A percentile compares a stretch with the other conserved stretches of the same genome.
Evolutionary conservation across 2,888 invertebrate genomes (phyloP).

Genomic region (Agrochola lota): DNA sequence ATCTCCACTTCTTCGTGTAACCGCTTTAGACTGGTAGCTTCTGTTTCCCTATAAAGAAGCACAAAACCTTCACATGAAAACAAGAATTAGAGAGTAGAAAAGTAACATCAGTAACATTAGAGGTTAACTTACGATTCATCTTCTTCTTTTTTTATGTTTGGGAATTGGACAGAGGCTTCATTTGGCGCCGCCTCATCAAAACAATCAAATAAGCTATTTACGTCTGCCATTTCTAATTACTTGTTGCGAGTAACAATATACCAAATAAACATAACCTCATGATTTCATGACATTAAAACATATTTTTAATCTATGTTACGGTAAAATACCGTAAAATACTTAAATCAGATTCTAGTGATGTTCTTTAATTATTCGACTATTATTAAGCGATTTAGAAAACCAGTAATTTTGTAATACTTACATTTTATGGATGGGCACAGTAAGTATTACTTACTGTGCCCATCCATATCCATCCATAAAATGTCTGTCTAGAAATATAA

Average conservation of each 20-base stretch:
- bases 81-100: slow-evolving; percentile 19
- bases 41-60: slow-evolving; percentile 64
- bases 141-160: slow-evolving; percentile 73
- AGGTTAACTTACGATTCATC: slow-evolving; percentile 81
- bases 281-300: slow-evolving; percentile 3
- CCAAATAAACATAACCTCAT: slow-evolving; percentile 21
- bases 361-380: not conserved
- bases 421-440: too few relatives aligned
- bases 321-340: not conserved
- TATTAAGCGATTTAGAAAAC: not conserved
- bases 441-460: too few relatives aligned
- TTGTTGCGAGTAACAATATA: not conserved
- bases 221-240: slow-evolving; percentile 77
- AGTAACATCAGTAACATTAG: slow-evolving; percentile 46
- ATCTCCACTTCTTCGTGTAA: slow-evolving; percentile 81
- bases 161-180: slow-evolving; percentile 77
- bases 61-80: slow-evolving; percentile 22
- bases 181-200: slow-evolving; percentile 80
- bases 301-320: not conserved
- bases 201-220: slow-evolving; percentile 85
- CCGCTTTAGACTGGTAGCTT: slow-evolving; percentile 76
- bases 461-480: too few relatives aligned
- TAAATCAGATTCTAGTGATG: not conserved
- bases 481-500: not conserved
- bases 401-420: not conserved